Percentiles rank a stretch among this genome's conserved stretches.
phyloP scores from a whole-genome alignment of 2,888 invertebrate genomes.

The Volucella zonaria region DNA sequence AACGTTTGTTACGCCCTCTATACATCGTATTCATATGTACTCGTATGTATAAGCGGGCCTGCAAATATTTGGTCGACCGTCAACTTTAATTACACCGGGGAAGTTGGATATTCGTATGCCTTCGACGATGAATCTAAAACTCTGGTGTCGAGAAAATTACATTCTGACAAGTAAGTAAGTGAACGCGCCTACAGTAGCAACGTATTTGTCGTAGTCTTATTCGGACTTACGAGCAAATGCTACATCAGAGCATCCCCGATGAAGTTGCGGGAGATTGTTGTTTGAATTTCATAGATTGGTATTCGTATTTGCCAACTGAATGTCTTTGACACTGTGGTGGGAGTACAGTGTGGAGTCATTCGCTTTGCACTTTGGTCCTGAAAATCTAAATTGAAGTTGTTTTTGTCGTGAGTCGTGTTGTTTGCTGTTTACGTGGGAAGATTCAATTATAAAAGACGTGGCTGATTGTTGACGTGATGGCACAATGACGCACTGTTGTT shows the following conservation, averaged over 20 bases:
- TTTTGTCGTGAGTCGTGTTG: no score
- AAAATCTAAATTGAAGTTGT: background rate
- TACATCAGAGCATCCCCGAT: background rate
- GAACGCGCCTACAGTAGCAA: background rate
- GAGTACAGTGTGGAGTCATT: background rate
- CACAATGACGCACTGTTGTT: no score
- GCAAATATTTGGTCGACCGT: slow-evolving; percentile 57
- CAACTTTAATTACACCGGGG: slow-evolving; percentile 51
- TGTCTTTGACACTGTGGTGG: no score
- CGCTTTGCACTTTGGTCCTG: background rate
- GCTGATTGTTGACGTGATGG: no score
- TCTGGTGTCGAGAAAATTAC: no score
- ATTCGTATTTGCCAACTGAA: background rate
- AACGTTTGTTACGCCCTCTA: slow-evolving; percentile 9
- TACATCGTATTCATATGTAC: background rate
- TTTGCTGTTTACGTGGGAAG: no score
- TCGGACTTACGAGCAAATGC: background rate
- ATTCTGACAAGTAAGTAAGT: slow-evolving; percentile 2
- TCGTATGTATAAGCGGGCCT: background rate
- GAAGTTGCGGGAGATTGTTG: slow-evolving; percentile 20
- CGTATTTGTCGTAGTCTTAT: background rate
- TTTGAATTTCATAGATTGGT: slow-evolving; percentile 27
- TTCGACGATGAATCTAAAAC: background rate
- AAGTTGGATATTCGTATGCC: background rate
- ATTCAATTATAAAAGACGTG: no score